Evolutionary conservation across 2,113 vertebrate species (phyloP), one percentile per base, ranked within the genome.

Genomic region (Andinoacara biseriatus): DNA sequence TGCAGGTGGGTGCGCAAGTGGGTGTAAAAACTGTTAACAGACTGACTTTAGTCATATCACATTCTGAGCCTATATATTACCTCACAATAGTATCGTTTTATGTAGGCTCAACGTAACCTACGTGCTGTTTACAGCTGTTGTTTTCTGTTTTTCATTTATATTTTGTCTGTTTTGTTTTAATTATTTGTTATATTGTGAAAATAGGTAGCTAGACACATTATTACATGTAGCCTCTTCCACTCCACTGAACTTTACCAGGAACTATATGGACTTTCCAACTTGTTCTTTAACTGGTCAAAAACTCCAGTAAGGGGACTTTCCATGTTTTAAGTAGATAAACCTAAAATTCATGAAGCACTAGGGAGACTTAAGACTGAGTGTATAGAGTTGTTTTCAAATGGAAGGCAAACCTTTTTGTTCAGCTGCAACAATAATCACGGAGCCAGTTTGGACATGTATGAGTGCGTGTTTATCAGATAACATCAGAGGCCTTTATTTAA

Each of bases 211-310:
- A 5, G 54, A 24, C 4, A 10, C 11, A 29, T 24, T 2, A 1
- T 74, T 10, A 3, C 7, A 31, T 40, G 18, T 24, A 26, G 2
- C 9, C n/a, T 67, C 15, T 22, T 43, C 14, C 5, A 26, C 29
- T 14, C 24, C 69, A 82, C 26, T 63, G 56, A 38, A 65, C 35
- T n/a, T 52, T 63, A 63, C 35, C 52, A 79, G 74, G 60, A 86
- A 84, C 1, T 83, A 15, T 3, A 54, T 65, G 89, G 86, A 79
- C 74, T 87, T 91, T 84, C 90, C 86, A 54, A 6, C 14, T 43
- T 43, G 2, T 74, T 82, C 31, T 15, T 60, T 35, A 7, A 76
- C 5, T 63, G 5, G 13, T 29, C 7, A 7, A 78, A 67, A 86
- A 82, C 22, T 80, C 76, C 83, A 83, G 43, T 18, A 3, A 62